Percentiles rank a stretch among this genome's conserved stretches.
These are phyloP conservation scores for Electrophaes corylata DNA, from an alignment of 2,888 invertebrate species.

Conservation along the genomic window DNA sequence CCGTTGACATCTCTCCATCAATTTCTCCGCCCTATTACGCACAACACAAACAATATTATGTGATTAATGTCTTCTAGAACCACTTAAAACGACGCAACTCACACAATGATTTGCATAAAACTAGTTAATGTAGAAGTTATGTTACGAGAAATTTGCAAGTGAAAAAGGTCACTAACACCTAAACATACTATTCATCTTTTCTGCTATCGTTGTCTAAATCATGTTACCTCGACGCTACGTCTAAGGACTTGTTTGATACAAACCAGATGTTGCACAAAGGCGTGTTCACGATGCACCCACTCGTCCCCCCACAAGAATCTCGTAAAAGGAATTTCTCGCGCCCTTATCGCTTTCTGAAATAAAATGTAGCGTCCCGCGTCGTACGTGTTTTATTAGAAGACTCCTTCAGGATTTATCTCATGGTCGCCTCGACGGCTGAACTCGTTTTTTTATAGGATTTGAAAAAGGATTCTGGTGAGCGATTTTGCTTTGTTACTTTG, in stretches of 20 bases:
- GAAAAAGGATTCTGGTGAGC: conserved; percentile 63
- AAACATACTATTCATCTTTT: conserved; percentile 34
- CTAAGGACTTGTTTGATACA: conserved; percentile 51
- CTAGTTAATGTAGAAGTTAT: conserved; percentile 74
- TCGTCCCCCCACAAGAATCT: conserved; percentile 69
- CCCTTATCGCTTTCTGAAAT: conserved; percentile 83
- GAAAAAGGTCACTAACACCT: conserved; percentile 36
- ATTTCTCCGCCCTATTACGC: conserved; percentile 69
- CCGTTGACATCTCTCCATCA: conserved; percentile 75
- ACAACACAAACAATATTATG: conserved; percentile 76
- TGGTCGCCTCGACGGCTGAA: conserved; percentile 63
- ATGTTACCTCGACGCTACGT: conserved; percentile 30
- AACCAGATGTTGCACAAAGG: conserved; percentile 77
- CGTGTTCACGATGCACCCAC: conserved; percentile 53
- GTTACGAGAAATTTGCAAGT: conserved; percentile 38
- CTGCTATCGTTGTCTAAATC: conserved; percentile 39
- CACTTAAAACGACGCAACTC: conserved; percentile 65
- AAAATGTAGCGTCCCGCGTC: conserved; percentile 79
- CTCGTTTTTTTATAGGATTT: conserved; percentile 66
- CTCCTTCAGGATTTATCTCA: conserved; percentile 80
- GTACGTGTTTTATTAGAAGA: conserved; percentile 82
- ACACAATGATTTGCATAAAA: conserved; percentile 79
- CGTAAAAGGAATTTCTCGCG: conserved; percentile 82
- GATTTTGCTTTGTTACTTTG: conserved; percentile 59
- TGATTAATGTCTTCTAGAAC: conserved; percentile 75